A percentile compares a stretch with the other conserved stretches of the same genome.
Evolutionary conservation across 1,140 invertebrate species (phyloP).

Genomic region (Daktulosphaira vitifoliae): DNA sequence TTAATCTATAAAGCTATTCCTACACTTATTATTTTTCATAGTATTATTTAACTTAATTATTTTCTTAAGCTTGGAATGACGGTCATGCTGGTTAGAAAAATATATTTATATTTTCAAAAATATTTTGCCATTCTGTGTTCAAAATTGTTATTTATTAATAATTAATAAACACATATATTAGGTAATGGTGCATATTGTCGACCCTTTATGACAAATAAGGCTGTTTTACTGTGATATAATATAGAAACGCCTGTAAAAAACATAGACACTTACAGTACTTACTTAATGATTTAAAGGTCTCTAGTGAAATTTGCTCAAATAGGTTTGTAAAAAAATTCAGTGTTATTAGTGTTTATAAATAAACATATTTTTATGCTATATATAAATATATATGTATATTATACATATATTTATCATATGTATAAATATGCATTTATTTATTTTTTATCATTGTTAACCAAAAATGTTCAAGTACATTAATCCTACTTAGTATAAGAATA

Average conservation of each 20-base stretch:
- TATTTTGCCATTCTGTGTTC: slow-evolving; percentile 26
- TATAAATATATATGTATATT: slow-evolving; percentile 2
- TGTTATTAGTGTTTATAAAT: no score
- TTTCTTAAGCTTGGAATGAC: slow-evolving; percentile 6
- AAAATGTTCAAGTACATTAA: no score
- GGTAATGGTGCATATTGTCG: slow-evolving; percentile 8
- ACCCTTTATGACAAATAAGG: slow-evolving; percentile 29
- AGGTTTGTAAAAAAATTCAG: background rate
- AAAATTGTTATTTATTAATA: slow-evolving; percentile 32
- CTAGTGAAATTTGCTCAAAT: slow-evolving; percentile 24
- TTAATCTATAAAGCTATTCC: background rate
- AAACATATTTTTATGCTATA: background rate
- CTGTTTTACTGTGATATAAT: slow-evolving; percentile 29
- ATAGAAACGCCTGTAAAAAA: no score
- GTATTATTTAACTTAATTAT: slow-evolving; percentile 29
- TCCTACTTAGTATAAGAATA: no score
- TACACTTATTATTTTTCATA: slow-evolving; percentile 20
- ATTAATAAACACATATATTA: slow-evolving; percentile 8
- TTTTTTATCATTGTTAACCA: slow-evolving; percentile 25
- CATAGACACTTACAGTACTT: slow-evolving; percentile 12
- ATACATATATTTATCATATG: slow-evolving; percentile 9
- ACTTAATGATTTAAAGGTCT: slow-evolving; percentile 12
- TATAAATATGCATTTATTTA: slow-evolving; percentile 10
- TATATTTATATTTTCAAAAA: slow-evolving; percentile 29
- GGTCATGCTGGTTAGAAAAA: background rate